These are phyloP conservation scores for Ariolimax columbianus DNA, from an alignment of 2,888 invertebrate genomes.

Conservation along the genomic window DNA sequence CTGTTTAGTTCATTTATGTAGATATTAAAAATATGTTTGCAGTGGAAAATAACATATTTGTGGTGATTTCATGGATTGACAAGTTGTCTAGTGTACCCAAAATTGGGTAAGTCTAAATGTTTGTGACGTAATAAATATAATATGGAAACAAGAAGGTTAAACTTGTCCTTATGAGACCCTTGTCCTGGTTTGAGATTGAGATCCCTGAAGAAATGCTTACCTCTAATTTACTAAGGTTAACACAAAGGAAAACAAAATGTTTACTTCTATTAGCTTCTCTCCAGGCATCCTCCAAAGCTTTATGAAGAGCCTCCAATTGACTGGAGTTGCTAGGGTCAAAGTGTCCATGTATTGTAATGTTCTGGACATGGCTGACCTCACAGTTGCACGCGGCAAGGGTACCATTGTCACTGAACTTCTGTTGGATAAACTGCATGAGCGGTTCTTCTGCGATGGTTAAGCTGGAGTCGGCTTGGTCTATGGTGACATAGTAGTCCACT, in stretches of 20 bases:
- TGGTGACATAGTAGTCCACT: slow-evolving; percentile 30
- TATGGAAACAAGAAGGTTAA: too few species aligned
- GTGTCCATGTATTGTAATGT: background rate
- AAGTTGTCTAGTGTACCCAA: too few species aligned
- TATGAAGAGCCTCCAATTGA: background rate
- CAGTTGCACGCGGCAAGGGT: slow-evolving; percentile 4
- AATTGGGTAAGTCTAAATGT: too few species aligned
- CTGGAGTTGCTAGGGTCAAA: slow-evolving; percentile 12
- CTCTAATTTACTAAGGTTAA: background rate
- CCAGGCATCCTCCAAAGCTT: slow-evolving; percentile 35
- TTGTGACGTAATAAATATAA: too few species aligned
- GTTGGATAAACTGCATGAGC: background rate
- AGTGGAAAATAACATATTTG: too few species aligned
- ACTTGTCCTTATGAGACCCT: too few species aligned
- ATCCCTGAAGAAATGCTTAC: too few species aligned
- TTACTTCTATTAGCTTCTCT: slow-evolving; percentile 34
- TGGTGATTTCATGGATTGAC: too few species aligned
- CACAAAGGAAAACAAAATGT: background rate
- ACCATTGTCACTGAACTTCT: background rate
- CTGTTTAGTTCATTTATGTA: too few species aligned
- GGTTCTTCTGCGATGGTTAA: slow-evolving; percentile 41
- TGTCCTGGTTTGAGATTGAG: too few species aligned
- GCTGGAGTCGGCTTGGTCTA: slow-evolving; percentile 40
- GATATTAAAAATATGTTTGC: too few species aligned
- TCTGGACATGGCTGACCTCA: background rate